Conservation (phyloP, 2,113 vertebrate genomes). For the Himantopus leucocephalus region DNA sequence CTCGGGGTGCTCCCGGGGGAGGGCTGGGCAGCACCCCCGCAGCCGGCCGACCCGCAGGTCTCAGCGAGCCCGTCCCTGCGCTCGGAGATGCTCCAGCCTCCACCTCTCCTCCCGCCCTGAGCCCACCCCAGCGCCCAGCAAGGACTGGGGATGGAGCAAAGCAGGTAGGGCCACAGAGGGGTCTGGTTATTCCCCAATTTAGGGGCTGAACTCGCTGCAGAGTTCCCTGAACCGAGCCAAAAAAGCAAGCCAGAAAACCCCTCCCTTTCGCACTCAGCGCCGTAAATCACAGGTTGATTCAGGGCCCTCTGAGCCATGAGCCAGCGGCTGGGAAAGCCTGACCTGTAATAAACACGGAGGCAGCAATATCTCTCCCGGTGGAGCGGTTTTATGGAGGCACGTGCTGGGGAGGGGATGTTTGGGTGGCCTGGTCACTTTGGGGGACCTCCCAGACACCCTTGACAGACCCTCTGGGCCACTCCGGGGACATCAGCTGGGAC, state of each 20-base stretch:
- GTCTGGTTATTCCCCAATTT: background rate
- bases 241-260: background rate
- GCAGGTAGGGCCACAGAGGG: background rate
- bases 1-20: background rate
- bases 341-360: too few relatives aligned
- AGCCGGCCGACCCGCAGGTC: fast-evolving
- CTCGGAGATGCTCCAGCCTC: background rate
- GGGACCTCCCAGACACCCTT: background rate
- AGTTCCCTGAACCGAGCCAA: background rate
- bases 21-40: background rate
- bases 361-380: background rate
- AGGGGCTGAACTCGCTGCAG: background rate
- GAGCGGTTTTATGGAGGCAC: background rate
- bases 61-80: fast-evolving
- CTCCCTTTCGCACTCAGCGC: background rate
- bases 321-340: background rate
- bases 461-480: background rate
- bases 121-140: background rate
- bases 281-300: background rate
- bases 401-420: background rate
- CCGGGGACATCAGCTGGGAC: background rate
- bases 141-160: fast-evolving
- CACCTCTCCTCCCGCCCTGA: background rate
- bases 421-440: background rate
- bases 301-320: background rate